These are phyloP conservation scores for Anguilla anguilla DNA, from an alignment of 2,797 vertebrate genomes.

Conservation along the genomic window DNA sequence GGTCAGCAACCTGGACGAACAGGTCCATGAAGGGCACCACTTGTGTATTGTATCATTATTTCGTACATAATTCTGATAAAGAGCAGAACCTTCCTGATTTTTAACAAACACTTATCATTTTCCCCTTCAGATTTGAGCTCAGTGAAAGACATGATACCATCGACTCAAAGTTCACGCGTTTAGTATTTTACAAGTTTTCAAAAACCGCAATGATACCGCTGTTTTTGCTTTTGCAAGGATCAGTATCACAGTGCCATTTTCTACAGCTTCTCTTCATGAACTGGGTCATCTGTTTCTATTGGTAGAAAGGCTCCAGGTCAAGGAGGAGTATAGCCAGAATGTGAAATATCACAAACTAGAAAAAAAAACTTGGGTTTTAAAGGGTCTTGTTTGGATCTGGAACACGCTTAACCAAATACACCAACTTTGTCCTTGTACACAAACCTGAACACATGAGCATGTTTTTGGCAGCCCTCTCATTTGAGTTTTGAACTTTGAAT, in stretches of 20 bases:
- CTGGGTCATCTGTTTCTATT: not conserved
- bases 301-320: not conserved
- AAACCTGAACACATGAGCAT: not conserved
- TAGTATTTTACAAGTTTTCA: not conserved
- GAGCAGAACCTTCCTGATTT: not conserved
- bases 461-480: not conserved
- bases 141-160: not conserved
- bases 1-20: not conserved
- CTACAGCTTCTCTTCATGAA: not conserved
- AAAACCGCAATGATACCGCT: not conserved
- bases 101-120: not conserved
- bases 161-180: not conserved
- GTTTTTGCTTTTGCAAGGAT: not conserved
- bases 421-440: too few relatives aligned
- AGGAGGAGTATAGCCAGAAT: not conserved
- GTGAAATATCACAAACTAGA: too few relatives aligned
- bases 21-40: too few relatives aligned
- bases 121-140: not conserved
- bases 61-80: not conserved
- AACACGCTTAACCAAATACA: too few relatives aligned
- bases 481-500: constrained; percentile 59
- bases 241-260: too few relatives aligned
- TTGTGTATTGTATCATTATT: not conserved
- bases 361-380: too few relatives aligned
- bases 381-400: too few relatives aligned